A percentile compares a stretch with the other conserved stretches of the same genome.
These are phyloP conservation scores for Aepyceros melampus DNA, from an alignment of 2,113 vertebrate genomes.

Conservation along the genomic window DNA sequence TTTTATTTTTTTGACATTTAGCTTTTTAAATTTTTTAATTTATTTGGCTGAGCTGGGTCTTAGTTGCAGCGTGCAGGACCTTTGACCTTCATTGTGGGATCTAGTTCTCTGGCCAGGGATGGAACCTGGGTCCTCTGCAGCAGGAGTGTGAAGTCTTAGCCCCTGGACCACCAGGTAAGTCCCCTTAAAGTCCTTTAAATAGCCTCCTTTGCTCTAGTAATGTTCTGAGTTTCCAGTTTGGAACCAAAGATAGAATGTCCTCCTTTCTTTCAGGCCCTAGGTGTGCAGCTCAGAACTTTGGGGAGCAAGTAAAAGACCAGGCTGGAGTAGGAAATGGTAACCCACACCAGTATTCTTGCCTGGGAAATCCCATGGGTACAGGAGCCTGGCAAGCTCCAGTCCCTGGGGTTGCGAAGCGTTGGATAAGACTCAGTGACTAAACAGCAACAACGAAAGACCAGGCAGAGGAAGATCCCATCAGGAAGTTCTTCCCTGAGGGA, in stretches of 20 bases:
- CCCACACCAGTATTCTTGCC: not conserved
- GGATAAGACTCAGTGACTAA: not conserved
- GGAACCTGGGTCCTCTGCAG: not conserved
- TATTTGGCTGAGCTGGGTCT: not conserved
- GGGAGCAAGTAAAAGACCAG: not conserved
- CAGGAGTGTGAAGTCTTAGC: not conserved
- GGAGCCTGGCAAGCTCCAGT: not conserved
- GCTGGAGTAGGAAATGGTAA: not conserved
- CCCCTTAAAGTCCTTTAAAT: not conserved
- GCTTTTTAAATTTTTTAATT: not conserved
- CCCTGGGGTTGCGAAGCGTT: not conserved
- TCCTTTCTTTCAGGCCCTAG: not conserved
- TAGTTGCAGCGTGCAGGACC: not conserved
- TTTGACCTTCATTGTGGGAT: not conserved
- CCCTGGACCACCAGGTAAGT: not conserved
- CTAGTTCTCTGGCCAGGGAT: not conserved
- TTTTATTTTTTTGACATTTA: not conserved
- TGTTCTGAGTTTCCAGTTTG: not conserved
- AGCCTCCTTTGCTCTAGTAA: not conserved
- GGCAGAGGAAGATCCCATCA: not conserved
- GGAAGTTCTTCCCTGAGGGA: not conserved
- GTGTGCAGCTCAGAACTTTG: not conserved
- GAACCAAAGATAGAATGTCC: not conserved
- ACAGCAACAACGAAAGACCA: rapidly evolving
- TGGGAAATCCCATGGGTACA: not conserved